Evolutionary conservation across 2,888 invertebrate species (phyloP).

Genomic region (Linyphia triangularis): DNA sequence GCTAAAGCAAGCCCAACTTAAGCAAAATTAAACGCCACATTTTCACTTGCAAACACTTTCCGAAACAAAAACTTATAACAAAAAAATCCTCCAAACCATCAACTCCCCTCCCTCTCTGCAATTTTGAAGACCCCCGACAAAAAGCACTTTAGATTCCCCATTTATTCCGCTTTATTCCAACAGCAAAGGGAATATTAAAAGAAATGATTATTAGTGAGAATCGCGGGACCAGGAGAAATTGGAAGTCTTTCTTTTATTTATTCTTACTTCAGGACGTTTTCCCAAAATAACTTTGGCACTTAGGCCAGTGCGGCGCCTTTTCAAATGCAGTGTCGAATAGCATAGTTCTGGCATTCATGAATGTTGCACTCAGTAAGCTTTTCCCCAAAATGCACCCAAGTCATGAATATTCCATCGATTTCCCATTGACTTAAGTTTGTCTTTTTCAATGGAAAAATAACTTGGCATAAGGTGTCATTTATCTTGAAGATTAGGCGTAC

Average conservation of each 20-base stretch:
- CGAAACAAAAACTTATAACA: background rate
- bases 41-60: background rate
- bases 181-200: slow-evolving; percentile 24
- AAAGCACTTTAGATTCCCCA: slow-evolving; percentile 37
- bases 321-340: too few species aligned
- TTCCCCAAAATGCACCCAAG: background rate
- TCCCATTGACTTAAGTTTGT: background rate
- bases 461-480: background rate
- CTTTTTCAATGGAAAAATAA: background rate
- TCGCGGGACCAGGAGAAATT: background rate
- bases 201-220: slow-evolving; percentile 52
- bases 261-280: background rate
- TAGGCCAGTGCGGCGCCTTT: background rate
- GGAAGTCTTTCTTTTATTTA: slow-evolving; percentile 14
- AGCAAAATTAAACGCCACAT: too few species aligned
- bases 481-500: background rate
- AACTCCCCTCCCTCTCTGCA: background rate
- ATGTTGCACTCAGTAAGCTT: too few species aligned
- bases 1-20: too few species aligned
- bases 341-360: too few species aligned
- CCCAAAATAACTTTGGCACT: background rate
- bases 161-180: slow-evolving; percentile 42
- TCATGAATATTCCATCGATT: background rate
- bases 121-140: slow-evolving; percentile 2
- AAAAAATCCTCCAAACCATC: background rate